Base-by-base conservation (phyloP, 2,888 invertebrate genomes). In the Amblyjoppa fuscipennis region DNA sequence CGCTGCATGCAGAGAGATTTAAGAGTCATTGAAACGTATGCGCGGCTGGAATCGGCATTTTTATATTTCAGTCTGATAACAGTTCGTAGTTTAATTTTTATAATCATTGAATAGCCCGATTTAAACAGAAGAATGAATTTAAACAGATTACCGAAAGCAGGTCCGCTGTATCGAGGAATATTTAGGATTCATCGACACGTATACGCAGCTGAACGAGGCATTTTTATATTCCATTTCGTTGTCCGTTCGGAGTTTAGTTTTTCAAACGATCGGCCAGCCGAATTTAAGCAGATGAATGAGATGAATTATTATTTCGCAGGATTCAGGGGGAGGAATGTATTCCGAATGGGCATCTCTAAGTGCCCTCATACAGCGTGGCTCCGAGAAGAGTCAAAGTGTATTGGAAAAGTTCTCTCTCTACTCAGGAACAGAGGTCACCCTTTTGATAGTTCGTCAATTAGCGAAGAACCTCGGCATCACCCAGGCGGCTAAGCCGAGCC, bases 401-500 rank as follows among this genome's bases (percentile, higher is more conserved):
- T 95, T 98, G 75, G 97, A 97, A 78, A 97, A 97, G 87, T 97
- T 98, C 91, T 96, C 96, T 1, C 94, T 95, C 38, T 94, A 95
- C 53, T 97, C 97, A 4, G 98, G 98, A 16, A 96, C 96, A 89
- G 98, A 98, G 91, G 98, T 98, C 7, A 97, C 98, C 16, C 94
- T 97, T 49, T 96, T 97, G 1, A 96, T 98, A 16, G 97, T 98
- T 59, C 96, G 96, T 89, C 97, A 97, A 91, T 95, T 99, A 6
- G 96, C 97, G 4, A 94, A 96, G 45, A 96, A 96, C 92, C 94
- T 97, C 73, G 96, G 96, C 2, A 96, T 96, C 70, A 96, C 97
- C 1, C 97, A 98, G 88, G 97, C 97, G 87, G 96, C 97, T 0
- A 98, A 98, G 90, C 98, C 98, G 4, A 98, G 98, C 92, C 96